These are phyloP conservation scores for Linepithema humile DNA, from an alignment of 1,140 invertebrate species.

Conservation along the genomic window DNA sequence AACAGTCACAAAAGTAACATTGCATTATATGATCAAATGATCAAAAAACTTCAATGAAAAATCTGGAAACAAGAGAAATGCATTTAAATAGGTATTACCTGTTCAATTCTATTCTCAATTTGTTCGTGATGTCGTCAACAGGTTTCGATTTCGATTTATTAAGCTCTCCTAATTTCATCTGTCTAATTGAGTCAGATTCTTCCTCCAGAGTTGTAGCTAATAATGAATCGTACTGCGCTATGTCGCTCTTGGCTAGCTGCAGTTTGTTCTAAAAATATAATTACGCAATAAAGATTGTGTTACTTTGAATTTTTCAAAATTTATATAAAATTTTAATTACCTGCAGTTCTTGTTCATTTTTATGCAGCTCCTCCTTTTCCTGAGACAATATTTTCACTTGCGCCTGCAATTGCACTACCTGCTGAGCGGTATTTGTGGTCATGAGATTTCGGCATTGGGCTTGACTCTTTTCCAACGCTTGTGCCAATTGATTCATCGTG, in stretches of 20 bases:
- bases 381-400: conserved; percentile 74
- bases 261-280: conserved; percentile 75
- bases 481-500: conserved; percentile 78
- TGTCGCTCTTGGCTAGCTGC: conserved; percentile 74
- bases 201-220: conserved; percentile 74
- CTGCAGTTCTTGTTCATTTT: conserved; percentile 77
- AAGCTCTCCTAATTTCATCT: conserved; percentile 78
- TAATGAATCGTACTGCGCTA: conserved; percentile 74
- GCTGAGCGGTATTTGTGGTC: conserved; percentile 75
- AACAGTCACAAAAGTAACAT: conserved; percentile 28
- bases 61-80: background rate
- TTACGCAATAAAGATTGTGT: background rate
- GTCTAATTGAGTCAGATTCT: conserved; percentile 80
- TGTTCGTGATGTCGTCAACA: conserved; percentile 75
- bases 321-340: conserved; percentile 62
- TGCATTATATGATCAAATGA: background rate
- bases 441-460: conserved; percentile 79
- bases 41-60: background rate
- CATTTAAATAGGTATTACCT: conserved; percentile 58
- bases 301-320: background rate
- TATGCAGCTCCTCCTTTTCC: conserved; percentile 78
- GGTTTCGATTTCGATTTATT: conserved; percentile 74
- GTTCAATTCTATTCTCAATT: conserved; percentile 76
- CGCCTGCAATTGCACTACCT: conserved; percentile 76
- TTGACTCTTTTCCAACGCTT: conserved; percentile 80